These are phyloP conservation scores for Mystacides longicornis DNA, from an alignment of 2,888 invertebrate genomes.

Conservation along the genomic window DNA sequence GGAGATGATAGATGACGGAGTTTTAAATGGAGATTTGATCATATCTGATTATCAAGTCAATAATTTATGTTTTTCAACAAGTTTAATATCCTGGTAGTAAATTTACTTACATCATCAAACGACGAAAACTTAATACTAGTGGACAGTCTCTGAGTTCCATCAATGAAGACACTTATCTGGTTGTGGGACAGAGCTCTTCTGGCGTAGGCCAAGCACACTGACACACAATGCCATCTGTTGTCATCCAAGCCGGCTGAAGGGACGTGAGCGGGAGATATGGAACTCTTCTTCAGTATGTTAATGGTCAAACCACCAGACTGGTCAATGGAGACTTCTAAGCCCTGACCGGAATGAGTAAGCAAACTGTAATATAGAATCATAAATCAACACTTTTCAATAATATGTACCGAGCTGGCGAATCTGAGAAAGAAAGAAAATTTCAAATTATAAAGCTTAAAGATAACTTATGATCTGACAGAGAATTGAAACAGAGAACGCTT, in stretches of 20 bases:
- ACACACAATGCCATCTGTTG: slow-evolving; percentile 52
- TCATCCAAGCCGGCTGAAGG: slow-evolving; percentile 34
- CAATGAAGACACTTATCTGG: slow-evolving; percentile 51
- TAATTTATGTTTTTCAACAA: background rate
- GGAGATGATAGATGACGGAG: too few species aligned
- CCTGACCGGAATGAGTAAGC: slow-evolving; percentile 43
- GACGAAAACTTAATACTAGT: slow-evolving; percentile 50
- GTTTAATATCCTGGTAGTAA: background rate
- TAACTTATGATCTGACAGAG: too few species aligned
- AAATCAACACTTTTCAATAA: too few species aligned
- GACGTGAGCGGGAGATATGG: slow-evolving; percentile 48
- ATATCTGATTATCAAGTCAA: too few species aligned
- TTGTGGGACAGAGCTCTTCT: slow-evolving; percentile 53
- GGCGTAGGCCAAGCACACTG: slow-evolving; percentile 39
- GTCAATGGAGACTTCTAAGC: slow-evolving; percentile 54
- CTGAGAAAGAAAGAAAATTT: too few species aligned
- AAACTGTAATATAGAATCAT: slow-evolving; percentile 38
- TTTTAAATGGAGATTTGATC: too few species aligned
- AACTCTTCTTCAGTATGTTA: slow-evolving; percentile 49
- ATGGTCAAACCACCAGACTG: slow-evolving; percentile 48
- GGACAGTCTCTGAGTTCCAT: slow-evolving; percentile 47
- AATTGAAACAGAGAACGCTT: too few species aligned
- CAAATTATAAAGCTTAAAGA: too few species aligned
- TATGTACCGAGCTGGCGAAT: too few species aligned
- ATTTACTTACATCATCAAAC: slow-evolving; percentile 43